Base-by-base conservation (phyloP, 2,888 invertebrate genomes). In the Tanytarsus gracilentus region DNA sequence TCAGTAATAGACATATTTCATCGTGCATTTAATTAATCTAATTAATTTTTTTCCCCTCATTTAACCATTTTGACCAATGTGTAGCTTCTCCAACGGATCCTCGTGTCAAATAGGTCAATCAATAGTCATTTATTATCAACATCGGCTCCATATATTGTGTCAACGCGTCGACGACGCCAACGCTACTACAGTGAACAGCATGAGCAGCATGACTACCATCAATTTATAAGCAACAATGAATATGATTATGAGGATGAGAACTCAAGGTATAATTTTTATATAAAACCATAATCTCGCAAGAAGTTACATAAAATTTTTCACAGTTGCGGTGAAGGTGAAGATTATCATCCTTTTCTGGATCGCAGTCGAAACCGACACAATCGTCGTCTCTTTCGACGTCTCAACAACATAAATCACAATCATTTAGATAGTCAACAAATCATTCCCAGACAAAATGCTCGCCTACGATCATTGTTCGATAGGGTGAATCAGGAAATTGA, bases 401-500 rank as follows among this genome's bases (percentile, higher is more conserved):
- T 60, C 25, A 40, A 61, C 21, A 61, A 61, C 18, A 52, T 52
- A 55, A 61, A 63, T 61, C 56, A 61, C 62, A 61, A 63, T 62
- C 53, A 50, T 51, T 29, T 61, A 61, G 30, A 53, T 61, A 50
- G 51, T 29, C 49, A 56, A 50, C 60, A 60, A 60, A 60, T 63
- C 64, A 62, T 65, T 65, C 18, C 69, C 67, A 16, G 70, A 70
- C 63, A 62, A 26, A 72, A 71, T 62, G 67, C 67, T 18, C 65
- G 69, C 40, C 66, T 73, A 30, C 66, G 68, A 60, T 67, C 63
- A 53, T 66, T 73, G 2, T 61, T 74, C 48, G 70, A 72, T 56
- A 69, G 72, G 61, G 69, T 70, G 16, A 69, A 71, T 62, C 69
- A 67, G 62, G 74, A 74, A 66, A 64, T 73, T 65, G 70, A 69